Base-by-base conservation (phyloP, 2,888 invertebrate genomes). In the Penaeus monodon region DNA sequence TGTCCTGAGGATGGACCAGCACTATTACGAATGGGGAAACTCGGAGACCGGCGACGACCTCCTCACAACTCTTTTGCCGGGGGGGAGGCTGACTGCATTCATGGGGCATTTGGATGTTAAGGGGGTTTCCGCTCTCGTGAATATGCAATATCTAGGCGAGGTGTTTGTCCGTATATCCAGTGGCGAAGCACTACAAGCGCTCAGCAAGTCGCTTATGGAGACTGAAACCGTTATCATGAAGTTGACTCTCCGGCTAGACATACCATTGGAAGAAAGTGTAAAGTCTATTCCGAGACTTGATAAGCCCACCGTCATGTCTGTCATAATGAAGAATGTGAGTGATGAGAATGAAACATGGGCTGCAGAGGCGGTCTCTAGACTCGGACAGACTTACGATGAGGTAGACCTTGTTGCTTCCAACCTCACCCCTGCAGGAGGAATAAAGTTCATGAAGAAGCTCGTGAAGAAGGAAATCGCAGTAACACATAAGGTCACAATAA, bases 21-120 rank as follows among this genome's bases (percentile, higher is more conserved):
- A 82, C 20, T 86, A 64, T 49, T 86, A 86, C 68, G 66, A 68
- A 27, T 86, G 86, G 86, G 86, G 82, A 4, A 29, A 38, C 57
- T 38, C 63, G n/a, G 82, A 82, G 0, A 86, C 78, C 29, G 64
- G 78, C 12, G 86, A 86, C 68, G 27, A 86, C 49, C 78, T 82
- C 4, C 38, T 86, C 6, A 64, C 49, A 64, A 29, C 65, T 3
- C 78, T 86, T 63, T 49, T 68, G 4, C 78, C 82, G 29, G 68
- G 63, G 24, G 82, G 86, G 33, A 86, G 82, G 29, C 20, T 86
- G 20, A 66, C 70, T n/a, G 27, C 68, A 0, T 65, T 86, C 29
- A 38, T 78, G 78, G 80, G 86, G 7, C 86, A 86, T 82, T 57
- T 86, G 24, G 86, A 82, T 38, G 82, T 38, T 4, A 8, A 12